Evolutionary conservation across 2,113 vertebrate genomes (phyloP).

Genomic region (Egretta garzetta): DNA sequence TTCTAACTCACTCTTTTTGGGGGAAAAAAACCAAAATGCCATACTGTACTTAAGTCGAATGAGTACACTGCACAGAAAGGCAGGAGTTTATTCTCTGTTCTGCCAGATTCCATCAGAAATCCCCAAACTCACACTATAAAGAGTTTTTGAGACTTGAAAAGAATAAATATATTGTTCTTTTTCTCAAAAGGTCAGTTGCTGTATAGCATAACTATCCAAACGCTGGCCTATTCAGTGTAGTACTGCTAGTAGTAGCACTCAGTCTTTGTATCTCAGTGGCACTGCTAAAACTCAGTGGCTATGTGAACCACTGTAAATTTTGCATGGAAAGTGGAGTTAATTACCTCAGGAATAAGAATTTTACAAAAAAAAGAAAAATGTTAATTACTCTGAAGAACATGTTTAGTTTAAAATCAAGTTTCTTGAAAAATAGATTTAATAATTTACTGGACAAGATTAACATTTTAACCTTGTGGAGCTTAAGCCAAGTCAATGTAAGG

Average conservation of each 20-base stretch:
- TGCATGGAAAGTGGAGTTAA: not conserved
- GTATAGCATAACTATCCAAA: not conserved
- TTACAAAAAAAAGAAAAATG: not conserved
- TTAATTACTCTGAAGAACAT: not conserved
- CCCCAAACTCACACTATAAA: not conserved
- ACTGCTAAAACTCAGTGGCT: not conserved
- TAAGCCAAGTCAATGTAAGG: slow-evolving; percentile 15
- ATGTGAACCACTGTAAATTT: not conserved
- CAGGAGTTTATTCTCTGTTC: not conserved
- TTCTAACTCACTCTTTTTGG: not conserved
- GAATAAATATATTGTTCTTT: not conserved
- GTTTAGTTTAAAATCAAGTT: slow-evolving; percentile 8
- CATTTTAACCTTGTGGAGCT: not conserved
- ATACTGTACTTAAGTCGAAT: not conserved
- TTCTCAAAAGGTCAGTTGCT: not conserved
- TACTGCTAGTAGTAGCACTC: too few species aligned
- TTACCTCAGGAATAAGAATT: not conserved
- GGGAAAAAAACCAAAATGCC: not conserved
- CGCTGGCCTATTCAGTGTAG: not conserved
- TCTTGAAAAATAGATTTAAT: slow-evolving; percentile 42
- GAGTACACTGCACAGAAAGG: not conserved
- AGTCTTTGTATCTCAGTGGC: not conserved
- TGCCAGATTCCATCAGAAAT: not conserved
- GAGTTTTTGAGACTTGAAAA: not conserved
- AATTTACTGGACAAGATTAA: not conserved